Conservation (phyloP, 2,113 vertebrate genomes). For the Peromyscus maniculatus region DNA sequence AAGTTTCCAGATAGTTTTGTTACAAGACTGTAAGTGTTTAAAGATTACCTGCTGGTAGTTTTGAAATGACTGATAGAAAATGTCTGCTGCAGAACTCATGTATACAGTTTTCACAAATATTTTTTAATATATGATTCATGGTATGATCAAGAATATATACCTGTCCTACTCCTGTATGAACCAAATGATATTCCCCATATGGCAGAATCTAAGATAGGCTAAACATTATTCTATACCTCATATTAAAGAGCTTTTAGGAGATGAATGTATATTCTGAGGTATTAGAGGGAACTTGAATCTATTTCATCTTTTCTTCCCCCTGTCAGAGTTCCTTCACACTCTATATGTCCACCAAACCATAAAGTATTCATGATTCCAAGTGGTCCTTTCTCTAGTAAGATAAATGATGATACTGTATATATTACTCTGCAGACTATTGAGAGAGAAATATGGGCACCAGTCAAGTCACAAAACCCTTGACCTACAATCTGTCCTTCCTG, state of each 20-base stretch:
- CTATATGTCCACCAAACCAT: no score
- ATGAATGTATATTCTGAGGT: background rate
- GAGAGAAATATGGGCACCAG: no score
- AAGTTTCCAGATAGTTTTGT: background rate
- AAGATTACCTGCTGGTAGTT: background rate
- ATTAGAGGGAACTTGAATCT: background rate
- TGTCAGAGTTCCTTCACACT: background rate
- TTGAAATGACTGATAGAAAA: background rate
- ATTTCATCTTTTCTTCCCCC: background rate
- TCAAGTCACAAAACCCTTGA: no score
- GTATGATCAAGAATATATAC: background rate
- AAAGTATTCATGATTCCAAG: no score
- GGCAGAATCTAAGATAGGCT: background rate
- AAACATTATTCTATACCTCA: background rate
- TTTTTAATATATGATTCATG: background rate
- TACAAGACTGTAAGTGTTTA: background rate
- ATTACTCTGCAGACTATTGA: no score
- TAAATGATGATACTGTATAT: no score
- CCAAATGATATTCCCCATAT: background rate
- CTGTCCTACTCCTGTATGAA: background rate
- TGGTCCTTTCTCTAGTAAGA: no score
- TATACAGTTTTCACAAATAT: background rate
- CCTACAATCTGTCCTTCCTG: no score
- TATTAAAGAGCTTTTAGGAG: background rate
- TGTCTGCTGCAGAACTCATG: background rate